phyloP scores from a whole-genome alignment of 2,888 invertebrate genomes.

The Dugesia japonica region DNA sequence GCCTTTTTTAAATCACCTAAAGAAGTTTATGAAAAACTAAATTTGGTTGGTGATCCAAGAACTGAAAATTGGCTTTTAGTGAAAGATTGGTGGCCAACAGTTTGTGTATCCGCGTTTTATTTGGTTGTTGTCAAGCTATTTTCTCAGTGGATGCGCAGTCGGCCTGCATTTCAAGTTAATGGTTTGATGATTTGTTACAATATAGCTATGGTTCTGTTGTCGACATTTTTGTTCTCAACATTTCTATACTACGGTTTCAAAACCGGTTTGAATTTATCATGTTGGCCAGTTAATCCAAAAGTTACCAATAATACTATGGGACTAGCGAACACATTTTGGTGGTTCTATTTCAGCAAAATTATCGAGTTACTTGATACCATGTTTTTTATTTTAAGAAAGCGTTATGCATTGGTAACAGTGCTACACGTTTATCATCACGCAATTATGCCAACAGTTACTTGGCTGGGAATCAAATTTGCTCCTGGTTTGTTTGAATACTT shows the following conservation, averaged over 20 bases:
- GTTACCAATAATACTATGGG: background rate
- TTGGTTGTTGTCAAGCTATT: background rate
- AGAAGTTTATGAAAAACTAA: background rate
- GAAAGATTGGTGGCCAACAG: constrained; percentile 4
- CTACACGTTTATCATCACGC: constrained; percentile 14
- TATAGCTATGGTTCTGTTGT: background rate
- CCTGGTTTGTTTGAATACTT: background rate
- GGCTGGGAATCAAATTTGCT: background rate
- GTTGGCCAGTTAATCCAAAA: background rate
- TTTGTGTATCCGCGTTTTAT: background rate
- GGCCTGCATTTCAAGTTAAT: background rate
- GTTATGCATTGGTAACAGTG: background rate
- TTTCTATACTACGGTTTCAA: background rate
- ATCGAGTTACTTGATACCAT: constrained; percentile 1
- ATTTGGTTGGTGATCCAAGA: constrained; percentile 11
- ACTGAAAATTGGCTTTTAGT: background rate
- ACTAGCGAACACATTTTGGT: constrained; percentile 7
- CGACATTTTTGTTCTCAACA: background rate
- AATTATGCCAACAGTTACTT: background rate
- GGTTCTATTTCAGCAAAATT: background rate
- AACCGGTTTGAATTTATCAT: background rate
- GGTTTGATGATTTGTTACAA: background rate
- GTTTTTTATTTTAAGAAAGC: constrained; percentile 8
- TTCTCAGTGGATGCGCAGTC: background rate
- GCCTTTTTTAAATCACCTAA: background rate